These are phyloP conservation scores for Notospermus geniculatus DNA, from an alignment of 1,140 invertebrate genomes.

Conservation along the genomic window DNA sequence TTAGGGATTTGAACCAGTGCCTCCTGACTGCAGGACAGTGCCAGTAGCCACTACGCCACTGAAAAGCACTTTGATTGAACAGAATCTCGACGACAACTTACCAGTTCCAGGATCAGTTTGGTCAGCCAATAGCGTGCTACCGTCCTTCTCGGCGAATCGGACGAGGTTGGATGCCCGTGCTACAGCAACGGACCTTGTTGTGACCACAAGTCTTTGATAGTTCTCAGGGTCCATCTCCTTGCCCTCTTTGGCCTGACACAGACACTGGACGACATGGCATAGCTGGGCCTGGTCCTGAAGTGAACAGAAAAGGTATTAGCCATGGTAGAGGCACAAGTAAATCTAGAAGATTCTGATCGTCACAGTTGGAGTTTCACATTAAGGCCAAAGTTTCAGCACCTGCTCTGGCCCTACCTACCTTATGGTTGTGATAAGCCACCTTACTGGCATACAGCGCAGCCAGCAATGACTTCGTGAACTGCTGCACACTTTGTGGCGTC, in stretches of 20 bases:
- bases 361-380: too few species aligned
- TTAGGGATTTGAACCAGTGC: too few species aligned
- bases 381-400: too few species aligned
- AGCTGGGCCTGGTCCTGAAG: conserved; percentile 76
- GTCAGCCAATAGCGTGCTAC: conserved; percentile 22
- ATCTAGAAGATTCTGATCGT: too few species aligned
- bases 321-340: too few species aligned
- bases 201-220: conserved; percentile 81
- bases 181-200: conserved; percentile 81
- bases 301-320: conserved; percentile 11
- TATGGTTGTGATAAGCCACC: conserved; percentile 78
- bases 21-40: too few species aligned
- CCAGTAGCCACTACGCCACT: too few species aligned
- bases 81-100: too few species aligned
- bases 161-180: conserved; percentile 78
- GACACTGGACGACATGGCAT: conserved; percentile 68
- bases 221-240: conserved; percentile 83
- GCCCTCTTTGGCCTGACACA: conserved; percentile 65
- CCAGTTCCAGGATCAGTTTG: not conserved
- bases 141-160: conserved; percentile 66
- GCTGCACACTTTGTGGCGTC: conserved; percentile 73
- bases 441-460: conserved; percentile 74
- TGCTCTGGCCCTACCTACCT: too few species aligned
- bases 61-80: too few species aligned
- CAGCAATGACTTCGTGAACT: conserved; percentile 66